These are phyloP conservation scores for Bufotes viridis DNA, from an alignment of 2,797 vertebrate species.

Conservation along the genomic window DNA sequence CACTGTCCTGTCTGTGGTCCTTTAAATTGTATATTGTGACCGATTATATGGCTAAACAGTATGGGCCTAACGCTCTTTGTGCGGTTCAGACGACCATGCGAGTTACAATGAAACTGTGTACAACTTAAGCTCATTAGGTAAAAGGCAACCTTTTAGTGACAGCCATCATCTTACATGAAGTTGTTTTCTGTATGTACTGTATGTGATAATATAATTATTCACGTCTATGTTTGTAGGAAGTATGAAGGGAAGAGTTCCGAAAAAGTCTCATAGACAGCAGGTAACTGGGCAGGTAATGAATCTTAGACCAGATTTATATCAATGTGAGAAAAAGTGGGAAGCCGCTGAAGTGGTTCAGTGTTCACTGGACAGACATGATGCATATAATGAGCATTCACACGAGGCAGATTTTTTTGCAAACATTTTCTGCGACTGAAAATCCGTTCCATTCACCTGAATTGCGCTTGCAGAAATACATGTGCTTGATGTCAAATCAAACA, in stretches of 20 bases:
- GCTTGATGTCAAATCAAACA: no score
- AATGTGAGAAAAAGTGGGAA: background rate
- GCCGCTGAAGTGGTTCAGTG: no score
- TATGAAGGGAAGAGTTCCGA: background rate
- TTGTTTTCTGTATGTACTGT: background rate
- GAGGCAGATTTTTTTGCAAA: no score
- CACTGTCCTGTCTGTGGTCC: conserved; percentile 10
- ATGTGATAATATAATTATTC: background rate
- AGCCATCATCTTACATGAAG: background rate
- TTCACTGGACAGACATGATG: no score
- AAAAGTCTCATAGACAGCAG: background rate
- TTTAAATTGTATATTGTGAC: conserved; percentile 15
- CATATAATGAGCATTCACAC: no score
- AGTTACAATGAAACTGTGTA: background rate
- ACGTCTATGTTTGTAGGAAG: background rate
- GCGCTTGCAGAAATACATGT: no score
- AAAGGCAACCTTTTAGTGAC: background rate
- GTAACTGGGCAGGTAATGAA: background rate
- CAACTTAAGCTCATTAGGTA: background rate
- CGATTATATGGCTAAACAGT: background rate
- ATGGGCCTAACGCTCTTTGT: background rate
- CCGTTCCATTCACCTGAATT: no score
- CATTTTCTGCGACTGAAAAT: no score
- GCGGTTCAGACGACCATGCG: background rate
- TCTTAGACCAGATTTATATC: background rate